A percentile compares a stretch with the other conserved stretches of the same genome.
These are phyloP conservation scores for Manis crassicaudata DNA, from an alignment of 2,797 vertebrate genomes.

Conservation along the genomic window DNA sequence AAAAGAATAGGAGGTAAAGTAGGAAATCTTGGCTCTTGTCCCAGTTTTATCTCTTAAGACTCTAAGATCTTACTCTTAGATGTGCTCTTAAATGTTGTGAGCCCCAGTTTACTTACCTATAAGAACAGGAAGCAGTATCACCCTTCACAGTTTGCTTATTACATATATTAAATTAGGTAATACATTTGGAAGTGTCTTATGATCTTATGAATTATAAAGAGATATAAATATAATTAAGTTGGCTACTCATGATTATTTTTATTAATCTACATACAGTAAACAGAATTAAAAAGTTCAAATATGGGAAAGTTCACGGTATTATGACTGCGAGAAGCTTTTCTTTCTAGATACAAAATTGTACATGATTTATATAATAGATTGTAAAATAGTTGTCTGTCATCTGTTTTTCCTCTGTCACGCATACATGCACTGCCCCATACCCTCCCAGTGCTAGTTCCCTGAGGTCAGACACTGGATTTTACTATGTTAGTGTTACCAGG, in stretches of 20 bases:
- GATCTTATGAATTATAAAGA: neutral
- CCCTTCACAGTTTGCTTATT: neutral
- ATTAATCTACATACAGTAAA: neutral
- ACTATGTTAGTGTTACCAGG: neutral
- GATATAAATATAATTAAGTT: neutral
- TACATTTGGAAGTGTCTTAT: neutral
- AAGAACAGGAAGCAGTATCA: neutral
- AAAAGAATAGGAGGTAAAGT: neutral
- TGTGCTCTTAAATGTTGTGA: neutral
- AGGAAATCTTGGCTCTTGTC: neutral
- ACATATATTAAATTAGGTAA: neutral
- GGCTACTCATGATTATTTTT: neutral
- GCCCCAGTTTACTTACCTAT: neutral
- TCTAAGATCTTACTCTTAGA: neutral
- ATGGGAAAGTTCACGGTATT: neutral
- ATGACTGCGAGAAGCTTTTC: neutral
- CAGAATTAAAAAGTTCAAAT: neutral
- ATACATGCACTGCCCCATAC: too few relatives aligned
- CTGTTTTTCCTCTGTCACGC: neutral
- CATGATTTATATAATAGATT: neutral
- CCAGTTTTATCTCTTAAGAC: neutral
- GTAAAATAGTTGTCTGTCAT: neutral
- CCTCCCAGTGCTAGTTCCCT: neutral
- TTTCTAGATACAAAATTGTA: neutral
- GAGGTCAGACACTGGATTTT: neutral